A percentile compares a stretch with the other conserved stretches of the same genome.
These are phyloP conservation scores for Drosophila pallidifrons DNA, from an alignment of 1,140 invertebrate genomes.

Conservation along the genomic window DNA sequence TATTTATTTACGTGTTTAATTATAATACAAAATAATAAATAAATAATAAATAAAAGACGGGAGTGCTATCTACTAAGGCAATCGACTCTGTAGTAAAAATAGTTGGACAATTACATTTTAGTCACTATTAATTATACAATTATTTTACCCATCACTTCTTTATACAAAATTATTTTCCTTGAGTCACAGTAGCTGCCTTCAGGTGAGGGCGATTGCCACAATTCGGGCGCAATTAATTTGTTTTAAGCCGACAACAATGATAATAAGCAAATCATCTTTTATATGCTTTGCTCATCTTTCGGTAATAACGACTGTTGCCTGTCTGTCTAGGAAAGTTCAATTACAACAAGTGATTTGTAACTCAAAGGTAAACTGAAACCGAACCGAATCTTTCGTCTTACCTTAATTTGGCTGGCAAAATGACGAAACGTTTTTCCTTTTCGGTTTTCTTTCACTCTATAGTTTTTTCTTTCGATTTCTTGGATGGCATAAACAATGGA, in stretches of 20 bases:
- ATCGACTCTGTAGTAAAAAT: no score
- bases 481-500: conserved; percentile 74
- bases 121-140: no score
- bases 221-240: conserved; percentile 42
- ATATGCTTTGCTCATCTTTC: not conserved
- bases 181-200: conserved; percentile 28
- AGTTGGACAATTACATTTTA: no score
- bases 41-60: no score
- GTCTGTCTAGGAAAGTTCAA: conserved; percentile 65
- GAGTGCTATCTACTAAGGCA: no score
- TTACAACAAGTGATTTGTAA: conserved; percentile 25
- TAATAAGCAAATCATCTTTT: conserved; percentile 42
- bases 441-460: conserved; percentile 6
- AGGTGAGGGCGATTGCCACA: conserved; percentile 4
- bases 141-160: no score
- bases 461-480: conserved; percentile 26
- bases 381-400: conserved; percentile 54
- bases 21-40: no score
- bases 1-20: no score
- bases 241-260: conserved; percentile 21
- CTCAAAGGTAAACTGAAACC: conserved; percentile 31
- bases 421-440: conserved; percentile 74
- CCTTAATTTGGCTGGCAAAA: conserved; percentile 48
- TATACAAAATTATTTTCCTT: no score
- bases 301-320: conserved; percentile 41